phyloP scores from a whole-genome alignment of 2,113 vertebrate species.

The Rhea americana region DNA sequence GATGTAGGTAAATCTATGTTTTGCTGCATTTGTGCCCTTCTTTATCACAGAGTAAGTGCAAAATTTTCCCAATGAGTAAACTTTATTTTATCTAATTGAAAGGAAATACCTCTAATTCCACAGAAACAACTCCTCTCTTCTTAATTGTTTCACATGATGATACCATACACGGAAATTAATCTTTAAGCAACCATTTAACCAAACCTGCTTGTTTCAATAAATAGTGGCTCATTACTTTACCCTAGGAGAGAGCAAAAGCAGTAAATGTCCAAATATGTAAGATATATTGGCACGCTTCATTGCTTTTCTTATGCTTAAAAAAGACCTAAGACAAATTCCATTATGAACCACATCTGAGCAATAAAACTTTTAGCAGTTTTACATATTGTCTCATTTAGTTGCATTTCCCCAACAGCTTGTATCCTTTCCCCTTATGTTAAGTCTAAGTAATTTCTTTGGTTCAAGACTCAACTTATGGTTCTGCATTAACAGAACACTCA shows the following conservation, averaged over 20 bases:
- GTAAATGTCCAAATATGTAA: neutral
- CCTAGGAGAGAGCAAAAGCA: neutral
- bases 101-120: neutral
- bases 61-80: neutral
- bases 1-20: neutral
- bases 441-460: neutral
- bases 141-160: neutral
- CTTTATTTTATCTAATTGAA: neutral
- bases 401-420: neutral
- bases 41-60: neutral
- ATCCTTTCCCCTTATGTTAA: neutral
- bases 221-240: neutral
- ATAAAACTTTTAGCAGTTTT: neutral
- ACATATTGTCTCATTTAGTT: neutral
- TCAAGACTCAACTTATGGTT: neutral
- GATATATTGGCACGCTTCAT: neutral
- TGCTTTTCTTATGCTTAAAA: neutral
- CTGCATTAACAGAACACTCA: neutral
- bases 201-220: neutral
- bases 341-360: neutral
- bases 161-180: neutral
- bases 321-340: neutral
- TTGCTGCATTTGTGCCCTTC: too few species aligned
- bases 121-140: neutral
- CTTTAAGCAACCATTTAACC: neutral